phyloP scores from a whole-genome alignment of 2,888 invertebrate genomes.

The Orthonevra nobilis region DNA sequence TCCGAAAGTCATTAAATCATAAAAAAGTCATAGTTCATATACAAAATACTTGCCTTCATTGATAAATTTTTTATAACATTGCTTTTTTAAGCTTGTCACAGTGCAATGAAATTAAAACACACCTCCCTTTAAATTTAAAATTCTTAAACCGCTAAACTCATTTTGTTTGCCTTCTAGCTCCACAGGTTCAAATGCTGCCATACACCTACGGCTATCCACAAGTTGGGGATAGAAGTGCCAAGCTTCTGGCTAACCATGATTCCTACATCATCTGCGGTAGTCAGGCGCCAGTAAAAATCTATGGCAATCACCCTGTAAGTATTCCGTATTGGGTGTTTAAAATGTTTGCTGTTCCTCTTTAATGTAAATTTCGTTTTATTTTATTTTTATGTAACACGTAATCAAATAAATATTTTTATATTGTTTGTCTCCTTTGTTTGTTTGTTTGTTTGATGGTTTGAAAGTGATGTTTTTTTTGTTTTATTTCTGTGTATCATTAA shows the following conservation, averaged over 20 bases:
- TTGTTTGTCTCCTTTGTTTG: slow-evolving; percentile 25
- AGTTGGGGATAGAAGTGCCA: slow-evolving; percentile 57
- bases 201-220: slow-evolving; percentile 51
- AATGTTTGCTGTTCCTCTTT: slow-evolving; percentile 12
- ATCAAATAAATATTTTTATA: slow-evolving; percentile 18
- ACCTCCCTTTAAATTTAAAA: too few relatives aligned
- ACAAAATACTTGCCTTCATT: too few relatives aligned
- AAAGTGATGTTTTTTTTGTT: too few relatives aligned
- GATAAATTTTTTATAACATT: too few relatives aligned
- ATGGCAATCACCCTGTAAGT: slow-evolving; percentile 78
- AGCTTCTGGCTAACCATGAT: slow-evolving; percentile 74
- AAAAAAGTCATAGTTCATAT: too few relatives aligned
- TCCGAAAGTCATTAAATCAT: too few relatives aligned
- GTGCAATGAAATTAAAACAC: too few relatives aligned
- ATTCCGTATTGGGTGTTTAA: slow-evolving; percentile 72
- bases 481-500: too few relatives aligned
- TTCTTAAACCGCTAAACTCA: too few relatives aligned
- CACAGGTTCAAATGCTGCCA: slow-evolving; percentile 12
- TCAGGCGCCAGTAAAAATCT: slow-evolving; percentile 77
- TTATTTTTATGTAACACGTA: slow-evolving; percentile 1
- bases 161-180: slow-evolving; percentile 47
- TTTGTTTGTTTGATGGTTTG: too few relatives aligned
- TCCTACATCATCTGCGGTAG: slow-evolving; percentile 78
- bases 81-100: too few relatives aligned
- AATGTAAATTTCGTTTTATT: slow-evolving; percentile 18